Percentiles rank a stretch among this genome's conserved stretches.
Evolutionary conservation across 1,140 invertebrate genomes (phyloP).

Genomic region (Chironomus striatipennis): DNA sequence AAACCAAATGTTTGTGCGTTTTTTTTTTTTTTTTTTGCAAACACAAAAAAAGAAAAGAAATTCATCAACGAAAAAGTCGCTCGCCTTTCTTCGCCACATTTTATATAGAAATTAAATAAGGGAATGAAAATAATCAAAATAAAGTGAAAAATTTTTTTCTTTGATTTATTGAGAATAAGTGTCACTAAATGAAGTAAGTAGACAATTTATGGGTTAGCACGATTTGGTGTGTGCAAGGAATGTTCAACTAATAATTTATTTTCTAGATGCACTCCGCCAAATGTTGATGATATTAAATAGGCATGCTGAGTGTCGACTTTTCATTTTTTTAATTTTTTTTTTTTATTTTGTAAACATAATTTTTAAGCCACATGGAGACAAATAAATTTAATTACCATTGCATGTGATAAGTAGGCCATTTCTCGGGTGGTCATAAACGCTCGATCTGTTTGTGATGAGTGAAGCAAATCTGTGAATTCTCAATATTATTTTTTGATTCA

Average conservation of each 20-base stretch:
- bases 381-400: too few relatives aligned
- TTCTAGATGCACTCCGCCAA: neutral
- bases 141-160: neutral
- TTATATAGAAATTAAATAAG: neutral
- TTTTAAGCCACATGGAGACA: too few relatives aligned
- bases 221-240: neutral
- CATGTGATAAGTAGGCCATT: too few relatives aligned
- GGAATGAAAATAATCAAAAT: too few relatives aligned
- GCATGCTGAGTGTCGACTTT: too few relatives aligned
- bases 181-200: neutral
- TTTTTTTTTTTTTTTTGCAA: neutral
- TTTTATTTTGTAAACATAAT: too few relatives aligned
- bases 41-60: neutral
- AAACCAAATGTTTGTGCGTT: neutral
- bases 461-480: too few relatives aligned
- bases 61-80: neutral
- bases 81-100: neutral
- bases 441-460: too few relatives aligned
- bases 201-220: neutral
- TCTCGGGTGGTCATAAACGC: too few relatives aligned
- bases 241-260: slow-evolving; percentile 9
- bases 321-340: too few relatives aligned
- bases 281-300: neutral
- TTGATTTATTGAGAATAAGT: slow-evolving; percentile 9
- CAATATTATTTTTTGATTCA: neutral